These are phyloP conservation scores for Sus scrofa DNA, from an alignment of 2,113 vertebrate species.

Conservation along the genomic window T2T-Sscrofa CM000824.6:175907001-175907500, in stretches of 20 bases:
- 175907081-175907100: background rate
- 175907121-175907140: background rate
- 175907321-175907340: slow-evolving; percentile 12
- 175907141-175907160: background rate
- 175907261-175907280: background rate
- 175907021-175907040: slow-evolving; percentile 4
- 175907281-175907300: background rate
- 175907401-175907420: background rate
- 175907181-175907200: background rate
- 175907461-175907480: background rate
- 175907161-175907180: background rate
- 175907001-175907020: background rate
- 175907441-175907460: background rate
- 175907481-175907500: background rate
- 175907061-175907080: background rate
- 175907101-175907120: background rate
- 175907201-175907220: background rate
- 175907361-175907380: background rate
- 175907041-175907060: slow-evolving; percentile 19
- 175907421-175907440: background rate
- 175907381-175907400: background rate
- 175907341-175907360: background rate
- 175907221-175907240: background rate
- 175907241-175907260: background rate
- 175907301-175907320: background rate